A percentile compares a stretch with the other conserved stretches of the same genome.
Evolutionary conservation across 2,888 invertebrate species (phyloP).

Genomic region (Apamea epomidion): DNA sequence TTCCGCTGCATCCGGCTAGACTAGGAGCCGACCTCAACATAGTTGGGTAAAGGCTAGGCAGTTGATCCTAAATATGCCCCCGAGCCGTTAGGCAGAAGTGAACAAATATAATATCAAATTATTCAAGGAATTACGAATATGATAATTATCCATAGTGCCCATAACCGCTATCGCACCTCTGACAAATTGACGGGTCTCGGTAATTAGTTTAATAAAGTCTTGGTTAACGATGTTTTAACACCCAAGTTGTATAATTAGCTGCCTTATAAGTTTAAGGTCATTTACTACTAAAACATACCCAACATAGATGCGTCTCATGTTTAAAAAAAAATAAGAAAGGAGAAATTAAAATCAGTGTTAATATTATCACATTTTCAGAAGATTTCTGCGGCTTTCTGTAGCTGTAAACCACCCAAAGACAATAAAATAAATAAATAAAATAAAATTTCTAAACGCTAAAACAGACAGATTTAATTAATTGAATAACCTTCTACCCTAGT

Average conservation of each 20-base stretch:
- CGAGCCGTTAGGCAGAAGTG: background rate
- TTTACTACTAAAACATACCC: slow-evolving; percentile 3
- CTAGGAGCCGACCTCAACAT: no score
- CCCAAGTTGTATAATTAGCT: slow-evolving; percentile 41
- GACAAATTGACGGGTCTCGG: slow-evolving; percentile 50
- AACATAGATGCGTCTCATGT: background rate
- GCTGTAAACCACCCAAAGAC: no score
- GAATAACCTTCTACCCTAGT: background rate
- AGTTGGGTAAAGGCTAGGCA: no score
- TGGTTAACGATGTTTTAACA: slow-evolving; percentile 42
- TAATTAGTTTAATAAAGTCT: slow-evolving; percentile 57
- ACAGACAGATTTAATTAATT: background rate
- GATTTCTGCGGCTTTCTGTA: no score
- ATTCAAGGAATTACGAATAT: slow-evolving; percentile 9
- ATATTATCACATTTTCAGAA: background rate
- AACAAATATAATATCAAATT: background rate
- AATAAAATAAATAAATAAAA: no score
- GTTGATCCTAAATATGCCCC: background rate
- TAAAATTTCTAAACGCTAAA: no score
- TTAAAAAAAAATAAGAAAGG: background rate
- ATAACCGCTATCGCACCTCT: slow-evolving; percentile 41
- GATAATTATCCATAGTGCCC: slow-evolving; percentile 16
- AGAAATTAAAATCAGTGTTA: background rate
- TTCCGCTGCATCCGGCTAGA: no score
- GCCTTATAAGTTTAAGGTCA: slow-evolving; percentile 15